These are phyloP conservation scores for Anisognathus igniventris DNA, from an alignment of 2,797 vertebrate species.

Conservation along the genomic window DNA sequence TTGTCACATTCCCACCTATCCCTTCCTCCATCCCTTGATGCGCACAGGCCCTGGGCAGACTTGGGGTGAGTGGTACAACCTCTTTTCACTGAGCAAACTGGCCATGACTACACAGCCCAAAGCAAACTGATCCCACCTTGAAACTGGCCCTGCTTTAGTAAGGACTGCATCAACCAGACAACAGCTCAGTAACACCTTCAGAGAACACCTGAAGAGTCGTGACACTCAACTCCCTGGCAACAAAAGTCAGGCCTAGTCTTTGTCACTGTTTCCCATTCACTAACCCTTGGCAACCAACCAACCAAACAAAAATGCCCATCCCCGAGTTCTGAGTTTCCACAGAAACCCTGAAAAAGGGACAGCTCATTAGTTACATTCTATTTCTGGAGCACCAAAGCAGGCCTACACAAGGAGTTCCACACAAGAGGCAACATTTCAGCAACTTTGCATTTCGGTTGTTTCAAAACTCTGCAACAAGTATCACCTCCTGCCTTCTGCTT, in stretches of 20 bases:
- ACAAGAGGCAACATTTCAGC: background rate
- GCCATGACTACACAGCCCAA: rapidly evolving
- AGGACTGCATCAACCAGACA: background rate
- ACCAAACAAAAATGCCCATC: background rate
- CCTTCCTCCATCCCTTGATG: background rate
- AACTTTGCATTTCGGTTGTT: background rate
- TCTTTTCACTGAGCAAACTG: background rate
- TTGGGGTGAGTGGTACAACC: too few relatives aligned
- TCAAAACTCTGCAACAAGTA: background rate
- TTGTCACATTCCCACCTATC: background rate
- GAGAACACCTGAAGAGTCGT: rapidly evolving
- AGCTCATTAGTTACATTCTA: background rate
- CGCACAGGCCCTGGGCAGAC: rapidly evolving
- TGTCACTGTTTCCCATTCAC: background rate
- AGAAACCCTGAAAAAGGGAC: background rate
- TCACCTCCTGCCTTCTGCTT: background rate
- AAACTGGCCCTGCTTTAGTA: background rate
- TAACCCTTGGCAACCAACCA: background rate
- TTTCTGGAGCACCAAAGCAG: background rate
- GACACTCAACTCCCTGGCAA: background rate
- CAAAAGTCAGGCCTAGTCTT: background rate
- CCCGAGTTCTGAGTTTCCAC: background rate
- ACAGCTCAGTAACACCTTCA: background rate
- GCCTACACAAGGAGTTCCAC: background rate
- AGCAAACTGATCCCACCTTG: background rate